These are phyloP conservation scores for Nasonia longicornis DNA, from an alignment of 1,140 invertebrate genomes.

Conservation along the genomic window DNA sequence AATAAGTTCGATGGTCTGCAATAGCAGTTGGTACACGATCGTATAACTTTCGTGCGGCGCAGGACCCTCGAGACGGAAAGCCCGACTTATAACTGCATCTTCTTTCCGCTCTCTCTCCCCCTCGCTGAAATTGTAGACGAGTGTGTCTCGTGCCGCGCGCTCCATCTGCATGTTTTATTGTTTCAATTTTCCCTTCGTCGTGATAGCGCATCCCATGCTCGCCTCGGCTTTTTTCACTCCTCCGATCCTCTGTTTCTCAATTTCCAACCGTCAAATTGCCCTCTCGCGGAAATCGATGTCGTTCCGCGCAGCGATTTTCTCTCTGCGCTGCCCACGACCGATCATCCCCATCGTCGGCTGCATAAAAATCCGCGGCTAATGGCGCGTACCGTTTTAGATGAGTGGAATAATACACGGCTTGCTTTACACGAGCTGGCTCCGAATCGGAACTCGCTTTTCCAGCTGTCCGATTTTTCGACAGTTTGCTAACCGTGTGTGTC, in stretches of 20 bases:
- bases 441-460: background rate
- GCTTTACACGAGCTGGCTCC: background rate
- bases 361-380: background rate
- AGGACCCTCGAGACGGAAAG: constrained; percentile 18
- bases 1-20: constrained; percentile 25
- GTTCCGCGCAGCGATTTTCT: constrained; percentile 21
- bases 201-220: background rate
- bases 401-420: constrained; percentile 21
- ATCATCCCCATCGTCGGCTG: background rate
- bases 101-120: constrained; percentile 10
- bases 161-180: constrained; percentile 27
- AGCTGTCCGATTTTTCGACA: background rate
- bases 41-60: constrained; percentile 22
- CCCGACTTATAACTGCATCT: constrained; percentile 15
- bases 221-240: background rate
- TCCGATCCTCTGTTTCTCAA: background rate
- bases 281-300: constrained; percentile 24
- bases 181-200: constrained; percentile 30
- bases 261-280: constrained; percentile 31
- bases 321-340: background rate
- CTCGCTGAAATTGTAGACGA: background rate
- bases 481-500: no score
- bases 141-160: background rate
- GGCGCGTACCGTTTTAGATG: constrained; percentile 13
- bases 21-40: constrained; percentile 18